Conservation (phyloP, 2,113 vertebrate genomes). For the Todiramphus chloris region DNA sequence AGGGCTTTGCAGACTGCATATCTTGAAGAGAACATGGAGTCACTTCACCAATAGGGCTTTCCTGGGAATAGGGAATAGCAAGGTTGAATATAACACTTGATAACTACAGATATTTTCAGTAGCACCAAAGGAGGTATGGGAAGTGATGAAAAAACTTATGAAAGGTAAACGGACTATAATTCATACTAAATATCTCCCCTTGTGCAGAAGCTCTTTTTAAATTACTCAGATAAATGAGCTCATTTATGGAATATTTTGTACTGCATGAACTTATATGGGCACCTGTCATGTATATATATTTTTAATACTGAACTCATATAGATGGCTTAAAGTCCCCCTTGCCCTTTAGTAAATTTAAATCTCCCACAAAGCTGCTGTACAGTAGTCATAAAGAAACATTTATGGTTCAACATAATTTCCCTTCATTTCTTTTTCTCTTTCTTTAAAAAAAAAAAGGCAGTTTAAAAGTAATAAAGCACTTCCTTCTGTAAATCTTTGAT, state of each 20-base stretch:
- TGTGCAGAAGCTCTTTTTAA: constrained; percentile 66
- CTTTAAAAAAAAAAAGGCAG: constrained; percentile 61
- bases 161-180: constrained; percentile 65
- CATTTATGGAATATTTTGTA: constrained; percentile 69
- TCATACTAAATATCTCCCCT: constrained; percentile 57
- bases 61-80: constrained; percentile 45
- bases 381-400: constrained; percentile 77
- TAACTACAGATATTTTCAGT: constrained; percentile 55
- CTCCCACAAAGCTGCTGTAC: constrained; percentile 68
- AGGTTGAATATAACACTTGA: constrained; percentile 48
- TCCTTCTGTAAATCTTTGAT: constrained; percentile 78
- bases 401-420: constrained; percentile 77
- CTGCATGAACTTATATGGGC: constrained; percentile 67
- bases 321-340: constrained; percentile 59
- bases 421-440: constrained; percentile 72
- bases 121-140: constrained; percentile 59
- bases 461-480: constrained; percentile 82
- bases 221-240: constrained; percentile 69
- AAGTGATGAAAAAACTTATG: constrained; percentile 69
- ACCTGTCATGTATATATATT: constrained; percentile 71
- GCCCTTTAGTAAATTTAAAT: constrained; percentile 72
- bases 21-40: constrained; percentile 13
- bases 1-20: neutral
- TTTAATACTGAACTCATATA: constrained; percentile 63
- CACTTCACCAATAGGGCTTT: constrained; percentile 20